Evolutionary conservation across 2,797 vertebrate genomes (phyloP), one percentile per base, ranked within the genome.

Genomic region (Coranthus polyacanthus): DNA sequence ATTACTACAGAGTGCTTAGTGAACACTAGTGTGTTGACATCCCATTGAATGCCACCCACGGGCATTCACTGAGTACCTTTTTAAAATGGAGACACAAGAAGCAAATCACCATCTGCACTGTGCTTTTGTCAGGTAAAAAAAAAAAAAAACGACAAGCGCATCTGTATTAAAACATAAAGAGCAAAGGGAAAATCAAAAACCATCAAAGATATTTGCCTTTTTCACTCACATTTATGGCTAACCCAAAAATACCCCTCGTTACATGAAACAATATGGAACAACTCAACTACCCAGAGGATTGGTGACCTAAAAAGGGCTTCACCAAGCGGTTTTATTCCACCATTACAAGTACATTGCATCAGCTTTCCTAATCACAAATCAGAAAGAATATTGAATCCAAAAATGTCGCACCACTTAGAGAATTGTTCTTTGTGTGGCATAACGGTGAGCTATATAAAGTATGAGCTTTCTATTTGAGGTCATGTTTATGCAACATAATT

Each of bases 71-170:
- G 29, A 9, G 38, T 55, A 49, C 45, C 56, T 76, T 75, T 69
- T 65, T 61, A 74, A 78, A 71, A 87, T 56, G 51, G 58, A 73
- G 51, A 76, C 57, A 66, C 42, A 37, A 72, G 42, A n/a, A n/a
- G 43, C 50, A 66, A 37, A 46, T 12, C 61, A 24, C 12, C 12
- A 61, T 43, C 13, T 67, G 51, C 41, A 1, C 43, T 41, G 45
- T 17, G 38, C 37, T 64, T 72, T 68, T 32, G 32, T 62, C 13
- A 54, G n/a, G n/a, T n/a, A n/a, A 21, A 8, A 21, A 21, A 41
- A 24, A 45, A 44, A 17, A 49, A 49, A 53, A 61, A 18, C 0
- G 0, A 32, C 29, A 45, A 38, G 62, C 2, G 17, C 13, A 38
- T 32, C 29, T 32, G 29, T 32, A 32, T 32, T 26, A 26, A 26